Base-by-base conservation (phyloP, 2,888 invertebrate species). In the Apotomis capreana region DNA sequence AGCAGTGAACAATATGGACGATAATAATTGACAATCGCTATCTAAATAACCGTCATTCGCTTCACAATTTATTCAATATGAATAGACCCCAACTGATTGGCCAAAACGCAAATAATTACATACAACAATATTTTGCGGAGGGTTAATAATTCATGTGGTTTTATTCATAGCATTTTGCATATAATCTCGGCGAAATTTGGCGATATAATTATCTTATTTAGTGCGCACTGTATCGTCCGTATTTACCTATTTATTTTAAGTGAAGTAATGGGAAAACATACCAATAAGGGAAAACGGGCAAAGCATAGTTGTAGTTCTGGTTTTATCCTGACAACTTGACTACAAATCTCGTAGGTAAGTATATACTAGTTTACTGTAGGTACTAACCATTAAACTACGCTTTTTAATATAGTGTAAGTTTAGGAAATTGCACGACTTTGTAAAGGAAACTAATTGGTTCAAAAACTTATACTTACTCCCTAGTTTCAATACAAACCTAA, bases 1-100 rank as follows among this genome's bases (percentile, higher is more conserved):
- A 58, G 13, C 58, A 9, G 37, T n/a, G 36, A 64, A 62, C 54
- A 49, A 12, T 57, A 49, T 49, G 55, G 55, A 62, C 62, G 55
- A 54, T 54, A 61, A 61, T 69, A 57, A 69, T 69, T 69, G 69
- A 49, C 49, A 57, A 37, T 15, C 49, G 15, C 37, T 57, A 62
- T 49, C 54, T 13, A 62, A 62, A 62, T 62, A 49, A 37, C 4
- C 57, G 49, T 13, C 36, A 40, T 54, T 64, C 13, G 13, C 61
- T 13, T 46, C 37, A 44, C 26, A 54, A 55, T 55, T 65, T 55
- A 26, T 15, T 44, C 10, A 46, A 46, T 55, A 40, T n/a, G 12
- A 40, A n/a, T n/a, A n/a, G n/a, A n/a, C n/a, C 44, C 36, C 13
- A n/a, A 40, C 40, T 51, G 62, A 62, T 62, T 51, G 51, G 37